Evolutionary conservation across 2,113 vertebrate genomes (phyloP), one percentile per base, ranked within the genome.

Genomic region (Pao palembangensis): DNA sequence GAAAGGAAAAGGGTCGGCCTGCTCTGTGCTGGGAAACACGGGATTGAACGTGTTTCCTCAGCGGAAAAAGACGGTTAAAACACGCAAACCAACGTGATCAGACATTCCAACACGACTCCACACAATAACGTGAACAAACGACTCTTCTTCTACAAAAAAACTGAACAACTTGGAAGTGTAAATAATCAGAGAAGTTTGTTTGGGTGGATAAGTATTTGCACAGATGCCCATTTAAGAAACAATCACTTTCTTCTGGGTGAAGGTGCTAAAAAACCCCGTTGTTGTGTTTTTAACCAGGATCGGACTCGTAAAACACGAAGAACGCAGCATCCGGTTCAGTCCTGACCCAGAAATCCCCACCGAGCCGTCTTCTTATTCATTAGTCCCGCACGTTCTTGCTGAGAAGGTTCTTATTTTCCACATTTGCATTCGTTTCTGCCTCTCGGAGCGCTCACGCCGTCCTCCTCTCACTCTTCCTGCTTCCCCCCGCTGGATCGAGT

Each of bases 1-100:
- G 64, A 85, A 85, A 83, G 67, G 59, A 66, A 61, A 1, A 14
- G 79, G 34, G 84, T 83, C 73, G 76, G 64, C 54, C 38, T 67
- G 72, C 74, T 80, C 75, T 55, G 46, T 44, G 56, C 64, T 69
- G 46, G 28, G 65, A 76, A 64, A 71, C 55, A 18, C n/a, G 53
- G 58, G 62, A 53, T 75, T 80, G 68, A 71, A 73, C 78, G 54
- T 76, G 63, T 55, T 67, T 76, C 61, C 69, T 71, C 19, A 14
- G 18, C 56, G 31, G 25, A 46, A 64, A 31, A 53, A 59, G 34
- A 63, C 67, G 64, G 69, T 73, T 64, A 51, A 71, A 73, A 81
- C 69, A 71, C 54, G 51, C 52, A 43, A 80, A 69, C 60, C 72
- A 71, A 76, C 51, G 44, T 6, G 68, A 60, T 68, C 38, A 47